Evolutionary conservation across 1,140 invertebrate species (phyloP).

Genomic region (Mamestra configurata): DNA sequence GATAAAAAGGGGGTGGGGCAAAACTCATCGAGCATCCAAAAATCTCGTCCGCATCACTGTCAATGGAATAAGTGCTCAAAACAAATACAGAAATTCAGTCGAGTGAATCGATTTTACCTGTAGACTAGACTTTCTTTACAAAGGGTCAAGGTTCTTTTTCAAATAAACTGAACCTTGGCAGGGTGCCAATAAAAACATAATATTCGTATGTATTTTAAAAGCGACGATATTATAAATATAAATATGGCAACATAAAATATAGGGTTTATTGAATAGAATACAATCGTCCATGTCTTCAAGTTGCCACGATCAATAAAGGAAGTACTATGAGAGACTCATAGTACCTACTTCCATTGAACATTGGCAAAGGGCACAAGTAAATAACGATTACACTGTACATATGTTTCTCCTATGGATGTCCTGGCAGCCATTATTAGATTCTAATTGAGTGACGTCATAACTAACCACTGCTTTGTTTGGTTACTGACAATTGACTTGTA

Average conservation of each 20-base stretch:
- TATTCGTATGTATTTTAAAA: neutral
- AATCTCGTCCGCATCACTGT: too few species aligned
- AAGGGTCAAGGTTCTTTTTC: neutral
- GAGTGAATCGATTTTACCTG: neutral
- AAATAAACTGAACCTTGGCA: neutral
- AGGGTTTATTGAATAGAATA: neutral
- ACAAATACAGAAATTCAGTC: too few species aligned
- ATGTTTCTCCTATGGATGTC: constrained; percentile 7
- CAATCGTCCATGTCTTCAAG: neutral
- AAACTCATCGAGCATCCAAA: too few species aligned
- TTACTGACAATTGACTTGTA: constrained; percentile 47
- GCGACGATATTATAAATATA: neutral
- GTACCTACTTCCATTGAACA: neutral
- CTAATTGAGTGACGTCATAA: constrained; percentile 51
- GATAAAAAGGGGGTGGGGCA: too few species aligned
- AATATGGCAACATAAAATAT: too few species aligned
- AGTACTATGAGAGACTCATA: neutral
- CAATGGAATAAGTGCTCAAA: too few species aligned
- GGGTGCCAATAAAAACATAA: neutral
- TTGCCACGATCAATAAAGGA: neutral
- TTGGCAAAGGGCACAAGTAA: constrained; percentile 11
- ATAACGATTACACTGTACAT: constrained; percentile 5
- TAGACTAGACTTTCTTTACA: neutral
- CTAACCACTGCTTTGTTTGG: constrained; percentile 27
- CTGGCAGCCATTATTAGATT: constrained; percentile 47